These are phyloP conservation scores for Thamnophis sirtalis DNA, from an alignment of 2,113 vertebrate species.

Conservation along the genomic window DNA sequence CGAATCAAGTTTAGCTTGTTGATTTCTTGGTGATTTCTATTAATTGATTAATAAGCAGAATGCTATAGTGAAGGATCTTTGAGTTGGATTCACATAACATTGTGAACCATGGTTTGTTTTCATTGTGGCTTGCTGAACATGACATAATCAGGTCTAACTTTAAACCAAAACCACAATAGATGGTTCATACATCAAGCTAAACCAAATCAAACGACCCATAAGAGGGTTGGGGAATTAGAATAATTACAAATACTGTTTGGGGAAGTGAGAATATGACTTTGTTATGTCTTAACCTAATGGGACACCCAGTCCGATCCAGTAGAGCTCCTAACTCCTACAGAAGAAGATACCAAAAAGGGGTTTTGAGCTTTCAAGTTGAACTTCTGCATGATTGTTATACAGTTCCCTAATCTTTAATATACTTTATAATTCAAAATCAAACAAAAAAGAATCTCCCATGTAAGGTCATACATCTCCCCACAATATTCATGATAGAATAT, in stretches of 20 bases:
- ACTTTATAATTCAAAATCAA: background rate
- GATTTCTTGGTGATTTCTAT: background rate
- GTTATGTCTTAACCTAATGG: background rate
- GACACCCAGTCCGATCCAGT: background rate
- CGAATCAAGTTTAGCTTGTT: background rate
- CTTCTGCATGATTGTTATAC: background rate
- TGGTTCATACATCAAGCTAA: background rate
- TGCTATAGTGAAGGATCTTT: background rate
- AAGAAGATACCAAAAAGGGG: background rate
- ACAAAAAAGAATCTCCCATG: background rate
- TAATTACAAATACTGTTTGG: background rate
- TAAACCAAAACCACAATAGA: background rate
- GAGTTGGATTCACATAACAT: background rate
- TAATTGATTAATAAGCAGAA: background rate
- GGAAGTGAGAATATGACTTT: background rate
- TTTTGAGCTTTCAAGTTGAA: background rate
- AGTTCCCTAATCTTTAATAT: background rate
- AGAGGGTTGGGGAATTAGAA: background rate
- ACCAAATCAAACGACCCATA: background rate
- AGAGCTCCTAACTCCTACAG: background rate
- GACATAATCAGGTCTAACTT: background rate
- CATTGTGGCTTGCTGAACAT: background rate
- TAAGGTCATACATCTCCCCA: background rate
- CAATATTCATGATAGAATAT: background rate
- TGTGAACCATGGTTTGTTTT: background rate